A percentile compares a stretch with the other conserved stretches of the same genome.
These are phyloP conservation scores for Brachionus paranguensis DNA, from an alignment of 1,140 invertebrate genomes.

Conservation along the genomic window DNA sequence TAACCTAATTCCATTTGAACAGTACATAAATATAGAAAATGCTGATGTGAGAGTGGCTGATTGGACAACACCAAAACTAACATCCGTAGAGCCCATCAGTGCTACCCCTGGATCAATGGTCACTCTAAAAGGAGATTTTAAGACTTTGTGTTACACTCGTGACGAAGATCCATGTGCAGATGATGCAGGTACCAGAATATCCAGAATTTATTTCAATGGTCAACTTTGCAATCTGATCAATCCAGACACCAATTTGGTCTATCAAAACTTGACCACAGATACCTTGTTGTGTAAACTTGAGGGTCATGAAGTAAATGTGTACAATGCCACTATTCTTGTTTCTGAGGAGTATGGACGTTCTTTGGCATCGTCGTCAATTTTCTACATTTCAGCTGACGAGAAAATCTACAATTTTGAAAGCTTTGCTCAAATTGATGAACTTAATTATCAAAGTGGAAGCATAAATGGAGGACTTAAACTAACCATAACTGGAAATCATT, in stretches of 20 bases:
- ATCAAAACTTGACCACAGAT: neutral
- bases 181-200: neutral
- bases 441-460: neutral
- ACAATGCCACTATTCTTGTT: neutral
- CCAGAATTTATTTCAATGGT: slow-evolving; percentile 27
- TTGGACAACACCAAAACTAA: slow-evolving; percentile 43
- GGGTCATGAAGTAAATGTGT: slow-evolving; percentile 12
- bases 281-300: neutral
- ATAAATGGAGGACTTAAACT: neutral
- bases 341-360: slow-evolving; percentile 29
- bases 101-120: slow-evolving; percentile 42
- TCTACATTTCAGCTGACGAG: neutral
- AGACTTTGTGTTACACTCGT: slow-evolving; percentile 1
- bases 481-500: neutral
- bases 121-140: slow-evolving; percentile 41
- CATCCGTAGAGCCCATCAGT: slow-evolving; percentile 37
- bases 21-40: neutral
- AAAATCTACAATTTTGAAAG: slow-evolving; percentile 9
- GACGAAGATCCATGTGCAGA: slow-evolving; percentile 4
- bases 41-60: neutral
- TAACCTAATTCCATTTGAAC: slow-evolving; percentile 7
- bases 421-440: slow-evolving; percentile 39
- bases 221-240: slow-evolving; percentile 28
- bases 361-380: neutral
- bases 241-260: neutral